Evolutionary conservation across 2,113 vertebrate species (phyloP).

Genomic region (Columba livia): DNA sequence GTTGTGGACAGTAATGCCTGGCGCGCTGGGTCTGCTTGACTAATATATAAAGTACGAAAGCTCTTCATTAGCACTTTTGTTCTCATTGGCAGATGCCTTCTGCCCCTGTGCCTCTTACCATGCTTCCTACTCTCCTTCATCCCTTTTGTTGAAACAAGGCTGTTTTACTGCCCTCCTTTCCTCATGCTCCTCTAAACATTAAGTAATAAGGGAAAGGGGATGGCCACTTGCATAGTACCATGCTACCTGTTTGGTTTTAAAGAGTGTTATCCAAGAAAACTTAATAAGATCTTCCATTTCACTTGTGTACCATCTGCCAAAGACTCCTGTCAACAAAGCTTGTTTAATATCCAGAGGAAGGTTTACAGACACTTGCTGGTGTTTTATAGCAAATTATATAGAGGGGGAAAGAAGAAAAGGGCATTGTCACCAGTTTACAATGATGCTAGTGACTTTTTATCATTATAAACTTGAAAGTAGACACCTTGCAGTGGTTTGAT

Average conservation of each 20-base stretch:
- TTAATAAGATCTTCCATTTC: background rate
- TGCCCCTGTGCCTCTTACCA: background rate
- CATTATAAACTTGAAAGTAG: background rate
- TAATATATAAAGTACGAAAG: background rate
- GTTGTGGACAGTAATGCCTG: background rate
- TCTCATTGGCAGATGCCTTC: background rate
- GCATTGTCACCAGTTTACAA: background rate
- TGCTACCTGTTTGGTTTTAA: background rate
- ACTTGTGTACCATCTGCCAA: background rate
- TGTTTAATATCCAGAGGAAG: background rate
- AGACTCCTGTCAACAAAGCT: background rate
- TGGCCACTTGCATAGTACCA: background rate
- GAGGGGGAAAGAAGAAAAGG: background rate
- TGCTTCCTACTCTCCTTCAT: background rate
- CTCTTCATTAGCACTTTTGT: background rate
- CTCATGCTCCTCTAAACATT: background rate
- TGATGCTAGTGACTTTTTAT: background rate
- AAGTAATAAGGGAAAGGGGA: background rate
- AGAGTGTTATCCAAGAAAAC: background rate
- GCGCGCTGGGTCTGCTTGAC: background rate
- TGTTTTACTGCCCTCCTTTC: background rate
- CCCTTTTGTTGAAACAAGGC: background rate
- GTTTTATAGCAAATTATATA: background rate
- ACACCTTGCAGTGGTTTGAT: background rate
- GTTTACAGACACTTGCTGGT: background rate